A percentile compares a stretch with the other conserved stretches of the same genome.
Conservation (phyloP, 2,888 invertebrate species). For the Drosophila suboccidentalis region DNA sequence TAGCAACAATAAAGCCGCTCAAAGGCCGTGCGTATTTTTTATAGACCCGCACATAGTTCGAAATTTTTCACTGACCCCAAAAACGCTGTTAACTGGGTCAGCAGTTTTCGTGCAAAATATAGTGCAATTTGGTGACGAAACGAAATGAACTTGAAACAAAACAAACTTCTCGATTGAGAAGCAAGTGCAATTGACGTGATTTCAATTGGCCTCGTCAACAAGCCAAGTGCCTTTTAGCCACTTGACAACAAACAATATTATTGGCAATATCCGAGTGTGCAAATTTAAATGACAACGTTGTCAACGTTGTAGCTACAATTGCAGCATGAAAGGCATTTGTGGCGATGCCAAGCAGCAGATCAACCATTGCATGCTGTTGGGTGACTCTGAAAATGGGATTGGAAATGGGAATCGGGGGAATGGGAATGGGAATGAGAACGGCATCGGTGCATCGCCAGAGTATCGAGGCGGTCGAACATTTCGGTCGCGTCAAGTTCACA, state of each 20-base stretch:
- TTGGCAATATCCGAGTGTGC: neutral
- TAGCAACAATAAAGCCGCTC: slow-evolving; percentile 2
- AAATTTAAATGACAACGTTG: slow-evolving; percentile 33
- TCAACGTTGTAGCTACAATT: slow-evolving; percentile 19
- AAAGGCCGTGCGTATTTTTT: slow-evolving; percentile 20
- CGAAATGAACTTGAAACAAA: slow-evolving; percentile 55
- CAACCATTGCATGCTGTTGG: slow-evolving; percentile 73
- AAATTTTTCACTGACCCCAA: slow-evolving; percentile 54
- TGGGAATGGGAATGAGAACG: slow-evolving; percentile 1
- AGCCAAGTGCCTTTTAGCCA: slow-evolving; percentile 34
- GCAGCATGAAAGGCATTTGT: slow-evolving; percentile 80
- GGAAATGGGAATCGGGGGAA: neutral
- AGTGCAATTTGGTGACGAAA: slow-evolving; percentile 33
- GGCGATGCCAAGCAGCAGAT: slow-evolving; percentile 80
- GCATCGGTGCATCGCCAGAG: slow-evolving; percentile 10
- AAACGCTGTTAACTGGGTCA: slow-evolving; percentile 29
- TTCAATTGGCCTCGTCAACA: slow-evolving; percentile 17
- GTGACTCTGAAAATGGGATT: slow-evolving; percentile 26
- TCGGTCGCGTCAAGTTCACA: slow-evolving; percentile 66
- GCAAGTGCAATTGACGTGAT: slow-evolving; percentile 44
- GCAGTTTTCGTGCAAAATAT: slow-evolving; percentile 1
- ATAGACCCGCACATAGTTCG: neutral
- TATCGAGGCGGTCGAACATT: slow-evolving; percentile 31
- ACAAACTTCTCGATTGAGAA: slow-evolving; percentile 38
- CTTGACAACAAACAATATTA: slow-evolving; percentile 11